These are phyloP conservation scores for Stictonetta naevosa DNA, from an alignment of 2,113 vertebrate genomes.

Conservation along the genomic window DNA sequence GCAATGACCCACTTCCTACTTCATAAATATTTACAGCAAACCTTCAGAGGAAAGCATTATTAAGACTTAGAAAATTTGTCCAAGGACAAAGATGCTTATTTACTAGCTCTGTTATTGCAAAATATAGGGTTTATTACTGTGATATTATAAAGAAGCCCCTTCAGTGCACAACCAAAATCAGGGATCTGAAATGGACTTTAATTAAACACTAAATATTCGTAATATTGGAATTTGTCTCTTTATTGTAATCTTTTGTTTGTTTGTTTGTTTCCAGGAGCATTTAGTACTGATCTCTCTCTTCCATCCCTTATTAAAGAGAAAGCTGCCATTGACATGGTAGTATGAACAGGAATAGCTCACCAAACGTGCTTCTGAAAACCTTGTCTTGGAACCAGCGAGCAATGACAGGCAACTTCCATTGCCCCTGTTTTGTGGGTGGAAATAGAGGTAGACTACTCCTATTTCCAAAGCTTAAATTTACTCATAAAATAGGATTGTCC, in stretches of 20 bases:
- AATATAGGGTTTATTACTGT: not conserved
- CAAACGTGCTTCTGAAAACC: not conserved
- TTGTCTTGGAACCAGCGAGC: not conserved
- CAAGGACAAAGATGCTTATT: not conserved
- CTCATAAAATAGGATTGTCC: not conserved
- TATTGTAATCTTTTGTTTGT: not conserved
- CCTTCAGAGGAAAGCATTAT: not conserved
- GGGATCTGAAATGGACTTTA: not conserved
- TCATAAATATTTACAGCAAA: not conserved
- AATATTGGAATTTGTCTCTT: not conserved
- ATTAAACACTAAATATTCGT: not conserved
- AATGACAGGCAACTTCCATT: not conserved
- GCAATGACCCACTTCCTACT: not conserved
- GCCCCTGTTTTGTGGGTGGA: not conserved
- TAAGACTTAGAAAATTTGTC: not conserved
- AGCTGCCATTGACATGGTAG: accelerated
- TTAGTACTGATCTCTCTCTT: not conserved
- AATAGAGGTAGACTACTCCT: not conserved
- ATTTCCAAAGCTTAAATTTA: not conserved
- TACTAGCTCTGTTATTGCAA: not conserved
- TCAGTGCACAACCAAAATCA: not conserved
- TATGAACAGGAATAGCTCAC: not conserved
- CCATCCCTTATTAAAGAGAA: not conserved
- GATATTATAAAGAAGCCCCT: not conserved
- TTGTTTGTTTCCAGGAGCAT: not conserved